Evolutionary conservation across 2,888 invertebrate genomes (phyloP), one percentile per base, ranked within the genome.

Genomic region (Globia sparganii): DNA sequence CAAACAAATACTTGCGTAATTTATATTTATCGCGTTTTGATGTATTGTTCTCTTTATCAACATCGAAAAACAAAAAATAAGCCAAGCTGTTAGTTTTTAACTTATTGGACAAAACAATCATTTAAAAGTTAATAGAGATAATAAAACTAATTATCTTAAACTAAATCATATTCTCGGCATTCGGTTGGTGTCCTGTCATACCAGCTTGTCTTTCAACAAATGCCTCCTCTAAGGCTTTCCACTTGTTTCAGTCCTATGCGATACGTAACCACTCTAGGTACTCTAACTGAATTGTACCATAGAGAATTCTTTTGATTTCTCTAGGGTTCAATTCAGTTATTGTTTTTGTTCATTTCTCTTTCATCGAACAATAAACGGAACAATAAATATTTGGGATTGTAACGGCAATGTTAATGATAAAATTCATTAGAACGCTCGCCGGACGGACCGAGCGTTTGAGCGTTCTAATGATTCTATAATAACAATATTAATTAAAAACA

Each of bases 401-500:
- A 56, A 56, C 21, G n/a, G 25, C 21, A 11, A 75, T 31, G 31
- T 40, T 43, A 75, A 75, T 43, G 25, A 40, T 31, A n/a, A n/a
- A 25, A 53, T 25, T 62, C n/a, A 76, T 76, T 56, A 56, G 28
- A 21, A 13, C 28, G 4, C 11, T 28, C 8, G 8, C 18, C n/a
- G n/a, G 11, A 25, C n/a, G n/a, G 11, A 53, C 34, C 4, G 46
- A 46, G 15, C 43, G 43, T 43, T n/a, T n/a, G n/a, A 37, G 37
- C 6, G 37, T 37, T 15, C 43, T 18, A 46, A 46, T 46, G 25
- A 25, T 9, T 25, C 9, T 53, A 53, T 40, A 31, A 40, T 37
- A 25, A 25, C 18, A 25, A 37, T 46, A 25, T 13, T 18, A 77
- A 65, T 77, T 58, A 56, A 58, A 77, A 18, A 49, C 11, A 8